Evolutionary conservation across 2,888 invertebrate genomes (phyloP).

Genomic region (Pterobdella sp.): DNA sequence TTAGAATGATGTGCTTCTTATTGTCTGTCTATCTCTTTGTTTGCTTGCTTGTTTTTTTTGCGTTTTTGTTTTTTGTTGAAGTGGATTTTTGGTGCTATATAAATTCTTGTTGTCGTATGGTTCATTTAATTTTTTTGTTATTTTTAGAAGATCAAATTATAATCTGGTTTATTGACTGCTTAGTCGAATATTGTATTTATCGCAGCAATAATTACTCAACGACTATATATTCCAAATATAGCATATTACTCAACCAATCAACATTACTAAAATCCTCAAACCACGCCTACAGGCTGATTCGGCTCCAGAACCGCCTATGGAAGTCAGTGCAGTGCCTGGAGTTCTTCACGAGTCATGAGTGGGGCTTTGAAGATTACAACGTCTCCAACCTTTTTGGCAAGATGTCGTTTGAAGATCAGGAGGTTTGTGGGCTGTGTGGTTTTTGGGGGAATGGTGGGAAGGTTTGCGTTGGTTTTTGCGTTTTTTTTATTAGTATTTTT

Average conservation of each 20-base stretch:
- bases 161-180: not conserved
- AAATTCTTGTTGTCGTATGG: not conserved
- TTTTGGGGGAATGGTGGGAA: not conserved
- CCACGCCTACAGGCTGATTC: conserved; percentile 63
- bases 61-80: not conserved
- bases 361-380: conserved; percentile 63
- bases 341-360: conserved; percentile 81
- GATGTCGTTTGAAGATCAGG: conserved; percentile 37
- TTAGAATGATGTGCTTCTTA: conserved; percentile 26
- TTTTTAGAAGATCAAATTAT: not conserved
- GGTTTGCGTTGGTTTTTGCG: not conserved
- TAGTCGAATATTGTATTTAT: not conserved
- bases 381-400: conserved; percentile 35
- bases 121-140: not conserved
- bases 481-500: not conserved
- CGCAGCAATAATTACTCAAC: not conserved
- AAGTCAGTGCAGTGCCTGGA: conserved; percentile 66
- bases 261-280: not conserved
- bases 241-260: not conserved
- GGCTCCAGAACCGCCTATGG: conserved; percentile 67
- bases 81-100: not conserved
- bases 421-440: conserved; percentile 34
- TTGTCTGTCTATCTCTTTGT: not conserved
- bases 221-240: not conserved
- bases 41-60: not conserved